These are phyloP conservation scores for Thelaira solivaga DNA, from an alignment of 2,888 invertebrate genomes.

Conservation along the genomic window DNA sequence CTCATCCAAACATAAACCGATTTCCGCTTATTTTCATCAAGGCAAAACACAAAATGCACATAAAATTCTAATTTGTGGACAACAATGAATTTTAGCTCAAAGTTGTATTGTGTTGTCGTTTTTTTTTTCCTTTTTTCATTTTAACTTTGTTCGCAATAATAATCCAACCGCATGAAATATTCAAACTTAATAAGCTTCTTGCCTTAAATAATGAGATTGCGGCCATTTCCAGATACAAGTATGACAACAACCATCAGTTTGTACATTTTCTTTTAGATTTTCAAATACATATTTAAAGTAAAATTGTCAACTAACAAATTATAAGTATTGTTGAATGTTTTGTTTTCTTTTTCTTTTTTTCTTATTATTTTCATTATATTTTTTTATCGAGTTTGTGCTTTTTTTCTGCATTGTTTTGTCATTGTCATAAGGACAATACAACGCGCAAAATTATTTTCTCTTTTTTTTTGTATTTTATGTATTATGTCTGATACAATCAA, in stretches of 20 bases:
- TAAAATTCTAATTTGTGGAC: slow-evolving; percentile 50
- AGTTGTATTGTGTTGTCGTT: slow-evolving; percentile 13
- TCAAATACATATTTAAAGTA: slow-evolving; percentile 41
- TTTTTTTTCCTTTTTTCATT: not conserved
- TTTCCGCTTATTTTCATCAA: slow-evolving; percentile 51
- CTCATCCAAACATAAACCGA: slow-evolving; percentile 48
- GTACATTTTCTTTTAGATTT: slow-evolving; percentile 21
- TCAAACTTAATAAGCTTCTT: slow-evolving; percentile 54
- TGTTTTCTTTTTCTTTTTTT: not conserved
- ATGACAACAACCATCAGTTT: slow-evolving; percentile 43
- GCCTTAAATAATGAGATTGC: slow-evolving; percentile 52
- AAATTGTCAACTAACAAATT: slow-evolving; percentile 42
- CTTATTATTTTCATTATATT: too few relatives aligned
- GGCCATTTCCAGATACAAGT: slow-evolving; percentile 46
- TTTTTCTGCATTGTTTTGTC: slow-evolving; percentile 10
- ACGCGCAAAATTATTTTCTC: slow-evolving; percentile 17
- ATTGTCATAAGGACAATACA: slow-evolving; percentile 42
- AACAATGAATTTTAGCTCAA: slow-evolving; percentile 27
- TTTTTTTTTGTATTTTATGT: slow-evolving; percentile 3
- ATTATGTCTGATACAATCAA: slow-evolving; percentile 31
- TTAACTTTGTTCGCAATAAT: slow-evolving; percentile 30
- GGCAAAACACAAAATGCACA: slow-evolving; percentile 28
- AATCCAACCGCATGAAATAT: slow-evolving; percentile 56
- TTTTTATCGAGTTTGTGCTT: not conserved
- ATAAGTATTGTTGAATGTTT: slow-evolving; percentile 24